These are phyloP conservation scores for Erinaceus europaeus DNA, from an alignment of 2,113 vertebrate species.

Conservation along the genomic window DNA sequence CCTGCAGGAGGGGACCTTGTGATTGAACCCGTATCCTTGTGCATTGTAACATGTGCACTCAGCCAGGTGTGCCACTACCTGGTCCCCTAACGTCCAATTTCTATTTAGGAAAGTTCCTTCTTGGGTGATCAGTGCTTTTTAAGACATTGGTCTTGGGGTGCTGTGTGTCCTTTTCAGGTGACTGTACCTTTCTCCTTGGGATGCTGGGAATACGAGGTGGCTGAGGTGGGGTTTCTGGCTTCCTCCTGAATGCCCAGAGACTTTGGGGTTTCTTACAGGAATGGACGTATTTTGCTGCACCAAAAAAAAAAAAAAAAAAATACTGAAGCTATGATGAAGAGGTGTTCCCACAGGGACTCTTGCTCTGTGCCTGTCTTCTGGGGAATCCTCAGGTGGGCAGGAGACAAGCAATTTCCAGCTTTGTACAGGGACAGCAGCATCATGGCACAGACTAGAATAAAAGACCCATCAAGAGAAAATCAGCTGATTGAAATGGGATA, in stretches of 20 bases:
- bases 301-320: no score
- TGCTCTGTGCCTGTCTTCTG: not conserved
- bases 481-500: not conserved
- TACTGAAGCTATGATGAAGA: not conserved
- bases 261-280: not conserved
- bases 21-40: no score
- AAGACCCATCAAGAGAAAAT: not conserved
- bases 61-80: no score
- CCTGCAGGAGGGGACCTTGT: no score
- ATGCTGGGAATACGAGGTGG: not conserved
- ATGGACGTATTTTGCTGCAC: not conserved
- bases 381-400: not conserved
- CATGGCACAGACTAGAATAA: conserved; percentile 46
- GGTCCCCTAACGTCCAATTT: no score
- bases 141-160: not conserved
- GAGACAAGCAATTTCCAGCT: not conserved
- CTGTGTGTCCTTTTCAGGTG: not conserved
- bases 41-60: no score
- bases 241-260: not conserved
- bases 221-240: not conserved
- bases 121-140: not conserved
- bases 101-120: not conserved
- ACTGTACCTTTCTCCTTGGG: not conserved
- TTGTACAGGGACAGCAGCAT: not conserved
- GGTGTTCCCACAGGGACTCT: not conserved